Evolutionary conservation across 2,113 vertebrate species (phyloP).

Genomic region (Eulemur macaco): DNA sequence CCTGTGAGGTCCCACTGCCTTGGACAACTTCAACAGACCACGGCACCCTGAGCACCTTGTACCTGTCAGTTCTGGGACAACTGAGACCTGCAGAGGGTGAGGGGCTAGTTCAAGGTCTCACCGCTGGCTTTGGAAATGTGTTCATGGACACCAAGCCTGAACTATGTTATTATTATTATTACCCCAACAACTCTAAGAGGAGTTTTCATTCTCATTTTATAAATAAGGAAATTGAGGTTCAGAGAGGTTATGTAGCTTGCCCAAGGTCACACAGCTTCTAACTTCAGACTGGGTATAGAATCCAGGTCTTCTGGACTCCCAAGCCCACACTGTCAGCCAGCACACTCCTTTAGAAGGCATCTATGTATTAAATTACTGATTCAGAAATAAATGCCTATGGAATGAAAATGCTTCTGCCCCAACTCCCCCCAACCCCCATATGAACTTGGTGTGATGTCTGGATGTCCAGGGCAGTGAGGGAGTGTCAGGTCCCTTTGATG

Average conservation of each 20-base stretch:
- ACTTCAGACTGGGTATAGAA: background rate
- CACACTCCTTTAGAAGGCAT: background rate
- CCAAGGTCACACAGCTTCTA: background rate
- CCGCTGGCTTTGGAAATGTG: background rate
- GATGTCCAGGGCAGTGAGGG: background rate
- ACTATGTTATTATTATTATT: background rate
- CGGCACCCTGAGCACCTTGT: background rate
- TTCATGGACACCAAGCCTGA: background rate
- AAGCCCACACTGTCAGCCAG: background rate
- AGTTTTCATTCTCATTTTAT: background rate
- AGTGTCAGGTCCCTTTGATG: background rate
- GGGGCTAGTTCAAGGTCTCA: background rate
- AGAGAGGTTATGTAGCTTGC: background rate
- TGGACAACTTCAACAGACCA: background rate
- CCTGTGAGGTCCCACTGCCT: background rate
- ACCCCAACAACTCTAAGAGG: background rate
- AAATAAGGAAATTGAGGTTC: background rate
- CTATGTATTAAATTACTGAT: background rate
- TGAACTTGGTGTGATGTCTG: background rate
- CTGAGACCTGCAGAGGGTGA: background rate
- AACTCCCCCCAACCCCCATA: accelerated
- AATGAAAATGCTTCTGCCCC: background rate
- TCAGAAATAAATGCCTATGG: background rate
- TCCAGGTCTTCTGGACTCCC: background rate
- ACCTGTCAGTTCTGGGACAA: background rate